A percentile compares a stretch with the other conserved stretches of the same genome.
Evolutionary conservation across 1,140 invertebrate genomes (phyloP).

Genomic region (Metaphire vulgaris): DNA sequence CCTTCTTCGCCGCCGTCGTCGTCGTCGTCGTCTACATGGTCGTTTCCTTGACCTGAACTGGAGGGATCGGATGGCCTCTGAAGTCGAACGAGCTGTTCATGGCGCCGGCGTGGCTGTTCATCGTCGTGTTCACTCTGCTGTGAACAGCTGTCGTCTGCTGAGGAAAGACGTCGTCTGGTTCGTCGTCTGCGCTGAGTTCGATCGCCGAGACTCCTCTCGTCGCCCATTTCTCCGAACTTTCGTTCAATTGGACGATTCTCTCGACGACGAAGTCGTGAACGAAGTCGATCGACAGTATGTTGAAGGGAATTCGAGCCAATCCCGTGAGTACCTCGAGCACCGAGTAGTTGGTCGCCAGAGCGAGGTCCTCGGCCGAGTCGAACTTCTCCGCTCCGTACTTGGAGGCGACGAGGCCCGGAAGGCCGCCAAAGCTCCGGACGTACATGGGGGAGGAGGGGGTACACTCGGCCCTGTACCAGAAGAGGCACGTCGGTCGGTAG

Average conservation of each 20-base stretch:
- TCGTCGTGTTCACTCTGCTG: background rate
- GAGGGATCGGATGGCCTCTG: background rate
- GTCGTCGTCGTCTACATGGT: no score
- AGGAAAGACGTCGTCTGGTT: background rate
- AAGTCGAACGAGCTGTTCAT: background rate
- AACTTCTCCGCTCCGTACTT: slow-evolving; percentile 19
- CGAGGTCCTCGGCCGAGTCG: slow-evolving; percentile 19
- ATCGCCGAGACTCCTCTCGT: background rate
- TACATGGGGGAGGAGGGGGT: slow-evolving; percentile 10
- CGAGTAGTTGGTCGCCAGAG: slow-evolving; percentile 2
- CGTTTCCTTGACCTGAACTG: background rate
- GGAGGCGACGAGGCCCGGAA: background rate
- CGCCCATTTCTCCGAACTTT: background rate
- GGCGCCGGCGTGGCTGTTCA: background rate
- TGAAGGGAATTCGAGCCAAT: slow-evolving; percentile 1
- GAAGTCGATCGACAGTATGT: slow-evolving; percentile 17
- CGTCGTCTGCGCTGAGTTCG: background rate
- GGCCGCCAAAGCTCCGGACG: background rate
- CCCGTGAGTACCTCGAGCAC: background rate
- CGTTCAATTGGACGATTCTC: slow-evolving; percentile 14
- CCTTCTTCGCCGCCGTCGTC: no score
- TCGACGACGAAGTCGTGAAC: slow-evolving; percentile 15
- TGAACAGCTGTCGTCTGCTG: background rate
- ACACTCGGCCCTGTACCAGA: slow-evolving; percentile 25
- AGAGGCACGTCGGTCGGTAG: slow-evolving; percentile 10